These are phyloP conservation scores for Stichodactyla helianthus DNA, from an alignment of 64 coral and sea anemone genomes.

Conservation along the genomic window DNA sequence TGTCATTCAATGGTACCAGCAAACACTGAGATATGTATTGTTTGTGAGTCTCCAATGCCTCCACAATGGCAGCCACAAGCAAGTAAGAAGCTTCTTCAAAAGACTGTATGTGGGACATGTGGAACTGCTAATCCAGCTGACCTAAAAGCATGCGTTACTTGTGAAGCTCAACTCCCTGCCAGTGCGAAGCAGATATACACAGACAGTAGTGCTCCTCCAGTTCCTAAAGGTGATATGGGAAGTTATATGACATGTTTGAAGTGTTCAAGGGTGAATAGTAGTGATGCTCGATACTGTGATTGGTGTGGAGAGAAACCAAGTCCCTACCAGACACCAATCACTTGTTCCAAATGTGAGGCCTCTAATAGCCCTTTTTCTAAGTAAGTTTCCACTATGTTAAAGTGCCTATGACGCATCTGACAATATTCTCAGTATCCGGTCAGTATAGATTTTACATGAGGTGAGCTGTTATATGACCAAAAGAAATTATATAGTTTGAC, in stretches of 20 bases:
- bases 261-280: conserved; percentile 88
- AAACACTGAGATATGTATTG: conserved; percentile 78
- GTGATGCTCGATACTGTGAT: conserved; percentile 93
- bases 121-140: conserved; percentile 89
- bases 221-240: conserved; percentile 62
- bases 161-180: conserved; percentile 71
- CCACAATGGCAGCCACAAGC: conserved; percentile 87
- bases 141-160: conserved; percentile 84
- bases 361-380: conserved; percentile 80
- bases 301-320: conserved; percentile 93
- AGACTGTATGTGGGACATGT: conserved; percentile 81
- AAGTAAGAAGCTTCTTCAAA: conserved; percentile 69
- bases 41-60: conserved; percentile 86
- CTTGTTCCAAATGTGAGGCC: conserved; percentile 85
- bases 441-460: no score
- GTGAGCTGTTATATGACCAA: no score
- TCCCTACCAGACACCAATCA: conserved; percentile 63
- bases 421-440: no score
- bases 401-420: no score
- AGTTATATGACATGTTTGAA: conserved; percentile 88
- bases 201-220: conserved; percentile 74
- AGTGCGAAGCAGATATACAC: conserved; percentile 84
- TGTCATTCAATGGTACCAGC: conserved; percentile 97
- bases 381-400: not conserved
- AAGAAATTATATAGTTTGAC: no score